These are phyloP conservation scores for Isurus oxyrinchus DNA, from an alignment of 2,113 vertebrate species.

Conservation along the genomic window DNA sequence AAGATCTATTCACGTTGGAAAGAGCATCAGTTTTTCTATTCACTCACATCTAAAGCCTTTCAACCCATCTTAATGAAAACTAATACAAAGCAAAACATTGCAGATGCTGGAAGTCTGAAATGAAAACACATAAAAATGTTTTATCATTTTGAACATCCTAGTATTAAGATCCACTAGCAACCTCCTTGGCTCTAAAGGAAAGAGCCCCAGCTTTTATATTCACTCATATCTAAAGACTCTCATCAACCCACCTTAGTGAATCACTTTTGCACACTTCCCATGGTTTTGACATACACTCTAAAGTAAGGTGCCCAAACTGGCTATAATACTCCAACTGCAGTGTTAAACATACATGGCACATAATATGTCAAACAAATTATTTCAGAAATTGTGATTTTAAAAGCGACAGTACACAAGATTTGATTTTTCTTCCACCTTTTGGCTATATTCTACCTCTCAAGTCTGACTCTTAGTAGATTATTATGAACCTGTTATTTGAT, in stretches of 20 bases:
- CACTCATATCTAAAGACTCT: neutral
- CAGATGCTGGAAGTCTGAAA: no score
- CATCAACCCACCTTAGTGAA: neutral
- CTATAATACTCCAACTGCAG: neutral
- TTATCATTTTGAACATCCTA: neutral
- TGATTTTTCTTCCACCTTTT: neutral
- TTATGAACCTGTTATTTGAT: neutral
- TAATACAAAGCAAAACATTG: no score
- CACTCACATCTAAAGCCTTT: neutral
- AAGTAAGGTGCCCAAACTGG: neutral
- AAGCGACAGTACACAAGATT: neutral
- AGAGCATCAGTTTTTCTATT: neutral
- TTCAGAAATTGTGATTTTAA: neutral
- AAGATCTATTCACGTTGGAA: neutral
- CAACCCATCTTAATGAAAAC: neutral
- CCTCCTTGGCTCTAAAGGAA: neutral
- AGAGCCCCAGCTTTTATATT: neutral
- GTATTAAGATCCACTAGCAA: neutral
- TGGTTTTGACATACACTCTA: neutral
- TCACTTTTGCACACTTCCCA: neutral
- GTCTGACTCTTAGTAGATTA: neutral
- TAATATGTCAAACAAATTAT: neutral
- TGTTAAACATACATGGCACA: neutral
- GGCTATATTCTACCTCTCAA: neutral
- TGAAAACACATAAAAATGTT: no score